Evolutionary conservation across 2,888 invertebrate genomes (phyloP), one percentile per base, ranked within the genome.

Genomic region (Latrodectus hesperus): DNA sequence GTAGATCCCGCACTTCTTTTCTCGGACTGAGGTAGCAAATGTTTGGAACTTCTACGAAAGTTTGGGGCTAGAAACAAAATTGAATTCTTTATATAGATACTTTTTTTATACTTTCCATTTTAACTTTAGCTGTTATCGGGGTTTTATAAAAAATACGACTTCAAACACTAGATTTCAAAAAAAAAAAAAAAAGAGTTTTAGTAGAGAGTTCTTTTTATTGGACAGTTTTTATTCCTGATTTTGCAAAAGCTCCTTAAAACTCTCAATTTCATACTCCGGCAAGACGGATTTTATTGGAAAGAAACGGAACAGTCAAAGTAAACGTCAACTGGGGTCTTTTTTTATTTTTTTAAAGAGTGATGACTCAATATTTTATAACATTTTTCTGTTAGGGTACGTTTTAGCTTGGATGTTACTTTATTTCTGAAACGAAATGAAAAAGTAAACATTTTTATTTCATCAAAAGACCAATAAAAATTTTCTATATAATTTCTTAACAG

Each of bases 1-100:
- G 76, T 79, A 80, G 16, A 68, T 12, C 6, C 49, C 22, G 14
- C 38, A 38, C 10, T 67, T 64, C 80, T 49, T 52, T 64, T 77
- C 38, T 14, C 71, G 71, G 64, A 67, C 55, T 76, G 85, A 77
- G 73, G 70, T 75, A 55, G 73, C 86, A 86, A 86, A 86, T 86
- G 85, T 60, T 51, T 70, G 75, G 73, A 26, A 70, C 60, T 60
- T 60, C 38, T 26, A 11, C 68, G 68, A 75, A 77, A 77, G 72
- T 87, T 81, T 53, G 65, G 74, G 14, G 26, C 17, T 71, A 84
- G 76, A 71, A 87, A 81, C 72, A 77, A 81, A 87, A 87, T 82
- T 81, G 76, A 87, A 82, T 87, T 86, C 55, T 65, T 67, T 72
- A 55, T 72, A 55, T 81, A 49, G 9, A 84, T 78, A 77, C 77